Evolutionary conservation across 2,797 vertebrate species (phyloP).

Genomic region (Chelmon rostratus): DNA sequence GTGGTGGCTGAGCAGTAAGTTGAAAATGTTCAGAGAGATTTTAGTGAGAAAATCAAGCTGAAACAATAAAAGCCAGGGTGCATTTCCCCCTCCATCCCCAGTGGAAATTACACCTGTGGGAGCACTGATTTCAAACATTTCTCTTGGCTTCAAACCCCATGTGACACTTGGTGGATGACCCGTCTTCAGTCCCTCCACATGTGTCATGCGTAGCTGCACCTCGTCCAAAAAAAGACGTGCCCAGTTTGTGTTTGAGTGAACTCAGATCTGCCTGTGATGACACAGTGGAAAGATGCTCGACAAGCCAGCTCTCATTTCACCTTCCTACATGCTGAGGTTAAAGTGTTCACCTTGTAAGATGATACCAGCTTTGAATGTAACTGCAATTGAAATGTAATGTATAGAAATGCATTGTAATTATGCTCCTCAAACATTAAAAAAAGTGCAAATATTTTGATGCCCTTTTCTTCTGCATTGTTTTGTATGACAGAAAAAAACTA

Average conservation of each 20-base stretch:
- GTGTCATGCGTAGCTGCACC: neutral
- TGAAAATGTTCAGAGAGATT: neutral
- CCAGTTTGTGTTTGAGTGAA: constrained; percentile 50
- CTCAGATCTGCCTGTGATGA: constrained; percentile 56
- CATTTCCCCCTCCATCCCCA: neutral
- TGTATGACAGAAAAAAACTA: neutral
- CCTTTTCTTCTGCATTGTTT: neutral
- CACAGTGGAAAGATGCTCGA: constrained; percentile 55
- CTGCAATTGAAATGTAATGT: constrained; percentile 2
- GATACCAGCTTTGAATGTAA: constrained; percentile 30
- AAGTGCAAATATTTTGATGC: neutral
- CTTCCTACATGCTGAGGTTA: constrained; percentile 45
- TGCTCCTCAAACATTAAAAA: neutral
- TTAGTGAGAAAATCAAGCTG: too few species aligned
- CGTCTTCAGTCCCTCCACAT: neutral
- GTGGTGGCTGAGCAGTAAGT: neutral
- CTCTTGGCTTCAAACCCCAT: neutral
- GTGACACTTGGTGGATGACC: neutral
- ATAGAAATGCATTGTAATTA: neutral
- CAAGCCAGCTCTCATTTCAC: constrained; percentile 59
- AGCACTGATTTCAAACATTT: neutral
- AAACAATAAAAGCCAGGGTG: neutral
- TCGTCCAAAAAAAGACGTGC: constrained; percentile 12
- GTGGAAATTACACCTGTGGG: neutral
- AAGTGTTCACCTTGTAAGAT: constrained; percentile 67